Conservation (phyloP, 2,888 invertebrate genomes). For the Helicoverpa assulta region DNA sequence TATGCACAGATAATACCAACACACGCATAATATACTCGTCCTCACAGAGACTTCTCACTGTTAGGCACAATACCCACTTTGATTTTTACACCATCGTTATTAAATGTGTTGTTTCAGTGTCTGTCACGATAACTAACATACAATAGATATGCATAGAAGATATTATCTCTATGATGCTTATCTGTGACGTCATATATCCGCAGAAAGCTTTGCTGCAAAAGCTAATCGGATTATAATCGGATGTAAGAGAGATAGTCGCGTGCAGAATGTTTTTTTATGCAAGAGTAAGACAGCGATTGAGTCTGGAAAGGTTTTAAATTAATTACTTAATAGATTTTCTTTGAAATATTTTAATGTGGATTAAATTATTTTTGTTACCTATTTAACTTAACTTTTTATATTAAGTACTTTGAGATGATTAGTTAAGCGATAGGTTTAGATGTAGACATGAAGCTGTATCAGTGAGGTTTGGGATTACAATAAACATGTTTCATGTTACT, state of each 20-base stretch:
- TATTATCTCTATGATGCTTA: not conserved
- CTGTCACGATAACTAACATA: not conserved
- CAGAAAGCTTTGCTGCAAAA: not conserved
- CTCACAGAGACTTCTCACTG: not conserved
- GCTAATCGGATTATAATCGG: not conserved
- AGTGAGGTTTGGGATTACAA: not conserved
- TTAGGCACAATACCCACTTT: slow-evolving; percentile 16
- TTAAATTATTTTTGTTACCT: too few species aligned
- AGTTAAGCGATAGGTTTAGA: too few species aligned
- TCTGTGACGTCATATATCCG: not conserved
- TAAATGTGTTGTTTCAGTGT: not conserved
- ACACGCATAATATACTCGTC: too few species aligned
- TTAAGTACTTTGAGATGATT: too few species aligned
- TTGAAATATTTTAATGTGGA: too few species aligned
- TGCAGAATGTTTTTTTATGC: not conserved
- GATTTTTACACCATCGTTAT: not conserved
- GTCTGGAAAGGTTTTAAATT: not conserved
- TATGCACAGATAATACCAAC: too few species aligned
- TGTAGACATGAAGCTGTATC: too few species aligned
- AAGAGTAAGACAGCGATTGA: not conserved
- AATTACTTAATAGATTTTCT: not conserved
- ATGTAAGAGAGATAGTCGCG: not conserved
- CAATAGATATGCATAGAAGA: slow-evolving; percentile 16
- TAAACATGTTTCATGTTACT: too few species aligned
- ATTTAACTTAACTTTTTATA: too few species aligned